A percentile compares a stretch with the other conserved stretches of the same genome.
phyloP scores from a whole-genome alignment of 2,113 vertebrate species.

The Delphinapterus leucas region DNA sequence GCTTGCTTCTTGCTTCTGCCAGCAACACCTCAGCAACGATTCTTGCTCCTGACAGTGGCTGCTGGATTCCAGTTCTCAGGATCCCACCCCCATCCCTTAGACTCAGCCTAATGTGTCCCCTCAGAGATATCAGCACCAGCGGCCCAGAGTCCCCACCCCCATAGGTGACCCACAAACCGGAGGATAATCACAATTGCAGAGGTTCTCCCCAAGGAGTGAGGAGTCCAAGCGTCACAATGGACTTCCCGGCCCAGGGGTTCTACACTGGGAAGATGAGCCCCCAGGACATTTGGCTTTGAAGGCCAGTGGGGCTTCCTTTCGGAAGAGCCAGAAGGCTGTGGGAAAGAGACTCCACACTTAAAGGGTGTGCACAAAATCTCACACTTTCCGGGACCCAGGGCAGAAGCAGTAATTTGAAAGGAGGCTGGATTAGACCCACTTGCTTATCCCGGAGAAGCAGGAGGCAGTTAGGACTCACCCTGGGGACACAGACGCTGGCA shows the following conservation, averaged over 20 bases:
- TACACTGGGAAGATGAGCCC: background rate
- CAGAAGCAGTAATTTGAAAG: background rate
- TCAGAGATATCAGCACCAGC: no score
- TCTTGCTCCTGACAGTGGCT: background rate
- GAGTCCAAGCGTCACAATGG: background rate
- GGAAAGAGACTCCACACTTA: background rate
- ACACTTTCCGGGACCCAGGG: background rate
- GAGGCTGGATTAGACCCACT: background rate
- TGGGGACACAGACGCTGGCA: background rate
- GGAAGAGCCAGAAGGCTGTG: background rate
- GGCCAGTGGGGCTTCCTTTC: background rate
- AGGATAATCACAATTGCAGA: background rate
- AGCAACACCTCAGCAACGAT: background rate
- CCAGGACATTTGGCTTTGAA: background rate
- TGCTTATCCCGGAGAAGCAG: background rate
- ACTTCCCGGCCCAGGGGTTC: background rate
- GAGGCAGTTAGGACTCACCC: background rate
- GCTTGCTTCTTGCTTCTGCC: background rate
- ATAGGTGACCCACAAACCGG: background rate
- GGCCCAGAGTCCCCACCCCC: background rate
- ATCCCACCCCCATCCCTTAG: no score
- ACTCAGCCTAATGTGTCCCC: background rate
- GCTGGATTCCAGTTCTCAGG: background rate
- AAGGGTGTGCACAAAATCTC: background rate
- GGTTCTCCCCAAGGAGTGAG: background rate